Evolutionary conservation across 2,888 invertebrate genomes (phyloP).

Genomic region (Scaptomyza reducta): DNA sequence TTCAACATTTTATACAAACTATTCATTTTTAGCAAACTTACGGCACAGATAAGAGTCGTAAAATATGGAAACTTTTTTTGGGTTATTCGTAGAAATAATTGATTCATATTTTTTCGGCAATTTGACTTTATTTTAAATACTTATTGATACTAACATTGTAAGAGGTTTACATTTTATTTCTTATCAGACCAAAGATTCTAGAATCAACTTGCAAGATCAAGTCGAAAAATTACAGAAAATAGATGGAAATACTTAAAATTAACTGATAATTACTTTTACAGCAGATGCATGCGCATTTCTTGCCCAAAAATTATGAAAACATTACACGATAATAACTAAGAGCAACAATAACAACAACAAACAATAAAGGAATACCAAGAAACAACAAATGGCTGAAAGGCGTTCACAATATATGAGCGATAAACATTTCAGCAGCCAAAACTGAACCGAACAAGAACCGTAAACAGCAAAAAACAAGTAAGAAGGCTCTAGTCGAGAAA

Average conservation of each 20-base stretch:
- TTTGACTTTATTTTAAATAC: too few species aligned
- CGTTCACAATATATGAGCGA: conserved; percentile 43
- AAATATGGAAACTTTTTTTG: not conserved
- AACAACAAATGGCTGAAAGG: conserved; percentile 35
- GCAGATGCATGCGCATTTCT: conserved; percentile 24
- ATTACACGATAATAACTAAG: conserved; percentile 36
- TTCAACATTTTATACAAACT: conserved; percentile 15
- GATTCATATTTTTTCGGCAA: not conserved
- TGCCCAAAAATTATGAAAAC: conserved; percentile 27
- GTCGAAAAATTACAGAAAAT: conserved; percentile 3
- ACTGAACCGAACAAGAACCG: conserved; percentile 11
- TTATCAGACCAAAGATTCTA: too few species aligned
- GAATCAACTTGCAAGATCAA: not conserved
- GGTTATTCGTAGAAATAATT: not conserved
- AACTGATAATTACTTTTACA: conserved; percentile 17
- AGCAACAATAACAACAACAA: conserved; percentile 15
- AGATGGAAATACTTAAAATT: not conserved
- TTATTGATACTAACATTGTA: too few species aligned
- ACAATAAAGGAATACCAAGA: conserved; percentile 16
- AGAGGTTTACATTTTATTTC: too few species aligned
- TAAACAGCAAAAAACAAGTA: conserved; percentile 27
- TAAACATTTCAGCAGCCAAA: conserved; percentile 48
- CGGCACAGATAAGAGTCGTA: conserved; percentile 31
- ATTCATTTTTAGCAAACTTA: conserved; percentile 19
- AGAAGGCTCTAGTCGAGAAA: too few species aligned